Conservation (phyloP, 2,888 invertebrate species). For the Temnothorax ravouxi region DNA sequence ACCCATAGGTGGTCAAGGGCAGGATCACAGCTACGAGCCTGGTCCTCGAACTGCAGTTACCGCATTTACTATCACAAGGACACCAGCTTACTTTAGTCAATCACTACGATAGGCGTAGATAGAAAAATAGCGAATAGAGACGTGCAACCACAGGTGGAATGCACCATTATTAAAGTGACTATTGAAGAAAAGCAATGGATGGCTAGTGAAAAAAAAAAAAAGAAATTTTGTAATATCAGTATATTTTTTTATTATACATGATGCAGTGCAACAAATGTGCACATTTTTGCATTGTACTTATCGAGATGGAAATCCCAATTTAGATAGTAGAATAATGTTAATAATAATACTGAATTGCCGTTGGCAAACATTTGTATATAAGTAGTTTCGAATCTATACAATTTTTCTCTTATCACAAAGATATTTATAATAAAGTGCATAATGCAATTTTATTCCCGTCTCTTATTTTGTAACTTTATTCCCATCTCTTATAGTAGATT, state of each 20-base stretch:
- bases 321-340: slow-evolving; percentile 9
- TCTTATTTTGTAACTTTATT: neutral
- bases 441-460: neutral
- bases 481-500: neutral
- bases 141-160: slow-evolving; percentile 14
- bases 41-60: slow-evolving; percentile 67
- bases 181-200: neutral
- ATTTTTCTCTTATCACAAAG: slow-evolving; percentile 39
- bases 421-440: slow-evolving; percentile 54
- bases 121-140: slow-evolving; percentile 18
- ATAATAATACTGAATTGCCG: slow-evolving; percentile 26
- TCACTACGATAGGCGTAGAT: neutral
- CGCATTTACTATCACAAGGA: slow-evolving; percentile 77
- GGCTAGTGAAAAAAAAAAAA: neutral
- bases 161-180: neutral
- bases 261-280: neutral
- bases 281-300: slow-evolving; percentile 5
- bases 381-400: neutral
- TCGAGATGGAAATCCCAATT: neutral
- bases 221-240: slow-evolving; percentile 20
- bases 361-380: slow-evolving; percentile 8
- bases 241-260: slow-evolving; percentile 47
- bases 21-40: slow-evolving; percentile 82
- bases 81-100: slow-evolving; percentile 30
- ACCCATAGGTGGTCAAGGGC: slow-evolving; percentile 79